Evolutionary conservation across 2,113 vertebrate genomes (phyloP).

Genomic region (Periophthalmodon schlosseri): DNA sequence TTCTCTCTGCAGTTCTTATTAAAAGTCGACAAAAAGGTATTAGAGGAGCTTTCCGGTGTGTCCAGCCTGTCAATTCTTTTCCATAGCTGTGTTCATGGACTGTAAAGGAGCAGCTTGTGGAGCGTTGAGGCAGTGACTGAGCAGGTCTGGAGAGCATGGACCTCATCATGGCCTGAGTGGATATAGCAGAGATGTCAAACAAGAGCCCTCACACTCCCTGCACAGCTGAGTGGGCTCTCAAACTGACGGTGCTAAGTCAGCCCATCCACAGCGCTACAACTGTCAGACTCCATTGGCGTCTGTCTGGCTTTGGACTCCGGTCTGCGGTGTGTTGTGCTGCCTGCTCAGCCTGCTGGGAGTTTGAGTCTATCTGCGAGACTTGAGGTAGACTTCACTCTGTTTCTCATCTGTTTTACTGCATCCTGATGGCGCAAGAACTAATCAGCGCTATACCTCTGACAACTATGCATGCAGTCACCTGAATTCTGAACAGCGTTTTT

Average conservation of each 20-base stretch:
- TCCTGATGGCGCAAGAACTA: background rate
- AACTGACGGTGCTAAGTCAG: slow-evolving; percentile 43
- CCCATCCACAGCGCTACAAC: slow-evolving; percentile 29
- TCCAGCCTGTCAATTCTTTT: background rate
- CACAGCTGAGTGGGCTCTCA: slow-evolving; percentile 1
- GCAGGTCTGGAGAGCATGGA: background rate
- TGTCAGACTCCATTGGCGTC: slow-evolving; percentile 48
- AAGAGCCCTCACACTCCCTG: slow-evolving; percentile 33
- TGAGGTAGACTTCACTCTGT: background rate
- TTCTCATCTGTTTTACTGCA: background rate
- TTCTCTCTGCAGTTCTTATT: slow-evolving; percentile 6
- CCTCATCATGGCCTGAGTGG: background rate
- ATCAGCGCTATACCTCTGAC: background rate
- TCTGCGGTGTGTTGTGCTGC: background rate
- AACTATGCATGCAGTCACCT: background rate
- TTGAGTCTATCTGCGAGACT: slow-evolving; percentile 17
- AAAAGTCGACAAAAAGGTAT: slow-evolving; percentile 16
- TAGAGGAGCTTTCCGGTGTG: background rate
- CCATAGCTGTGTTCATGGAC: background rate
- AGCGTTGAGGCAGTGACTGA: background rate
- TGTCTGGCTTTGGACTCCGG: slow-evolving; percentile 12
- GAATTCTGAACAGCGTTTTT: background rate
- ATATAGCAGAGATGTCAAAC: slow-evolving; percentile 24
- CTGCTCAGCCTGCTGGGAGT: slow-evolving; percentile 30
- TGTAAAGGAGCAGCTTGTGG: background rate